Conservation (phyloP, 2,113 vertebrate genomes). For the Gallinago media region DNA sequence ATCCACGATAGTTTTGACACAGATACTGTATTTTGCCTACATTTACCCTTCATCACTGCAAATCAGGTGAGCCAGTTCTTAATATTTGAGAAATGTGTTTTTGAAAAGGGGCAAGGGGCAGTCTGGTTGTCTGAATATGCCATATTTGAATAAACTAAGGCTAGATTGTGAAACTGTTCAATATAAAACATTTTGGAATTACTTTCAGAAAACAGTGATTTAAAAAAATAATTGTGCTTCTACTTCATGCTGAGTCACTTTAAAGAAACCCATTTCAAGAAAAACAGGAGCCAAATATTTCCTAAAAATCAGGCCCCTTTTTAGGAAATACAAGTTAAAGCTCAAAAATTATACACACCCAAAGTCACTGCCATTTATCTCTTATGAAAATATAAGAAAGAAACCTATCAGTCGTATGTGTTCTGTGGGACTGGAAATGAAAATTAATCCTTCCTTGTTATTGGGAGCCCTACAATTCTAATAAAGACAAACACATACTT, state of each 20-base stretch:
- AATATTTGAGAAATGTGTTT: neutral
- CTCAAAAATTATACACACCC: neutral
- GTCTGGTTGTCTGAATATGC: neutral
- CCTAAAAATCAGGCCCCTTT: neutral
- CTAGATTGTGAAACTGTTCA: neutral
- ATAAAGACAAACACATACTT: neutral
- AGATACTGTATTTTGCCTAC: neutral
- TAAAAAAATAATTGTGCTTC: neutral
- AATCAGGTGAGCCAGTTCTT: neutral
- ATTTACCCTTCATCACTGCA: neutral
- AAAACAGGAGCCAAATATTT: neutral
- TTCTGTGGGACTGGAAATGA: neutral
- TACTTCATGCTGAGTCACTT: neutral
- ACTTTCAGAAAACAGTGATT: neutral
- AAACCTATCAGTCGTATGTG: neutral
- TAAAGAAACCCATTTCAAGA: neutral
- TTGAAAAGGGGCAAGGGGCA: accelerated
- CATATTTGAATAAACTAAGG: neutral
- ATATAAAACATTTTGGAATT: neutral
- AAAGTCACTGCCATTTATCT: neutral
- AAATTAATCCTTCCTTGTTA: neutral
- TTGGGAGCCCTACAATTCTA: neutral
- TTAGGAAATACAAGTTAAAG: neutral
- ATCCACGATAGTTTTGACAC: neutral
- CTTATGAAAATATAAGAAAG: neutral